Conservation (phyloP, 2,113 vertebrate species). For the Oxyruncus cristatus region DNA sequence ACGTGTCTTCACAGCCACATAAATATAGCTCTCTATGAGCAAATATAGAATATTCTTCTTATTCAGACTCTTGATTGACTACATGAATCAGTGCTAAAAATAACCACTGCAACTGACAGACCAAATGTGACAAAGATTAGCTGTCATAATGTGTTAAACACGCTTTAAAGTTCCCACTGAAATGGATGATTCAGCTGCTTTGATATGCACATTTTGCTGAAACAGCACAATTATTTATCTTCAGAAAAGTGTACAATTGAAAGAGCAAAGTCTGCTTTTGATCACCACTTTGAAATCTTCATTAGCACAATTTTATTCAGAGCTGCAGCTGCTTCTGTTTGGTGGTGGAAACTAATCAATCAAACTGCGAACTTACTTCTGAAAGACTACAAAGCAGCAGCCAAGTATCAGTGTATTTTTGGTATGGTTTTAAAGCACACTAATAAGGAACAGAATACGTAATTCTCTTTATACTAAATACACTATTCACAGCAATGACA, state of each 20-base stretch:
- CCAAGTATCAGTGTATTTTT: slow-evolving; percentile 55
- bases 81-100: slow-evolving; percentile 45
- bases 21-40: background rate
- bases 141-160: background rate
- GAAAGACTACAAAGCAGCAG: slow-evolving; percentile 47
- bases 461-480: slow-evolving; percentile 48
- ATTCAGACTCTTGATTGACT: background rate
- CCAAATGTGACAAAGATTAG: slow-evolving; percentile 42
- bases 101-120: background rate
- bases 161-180: background rate
- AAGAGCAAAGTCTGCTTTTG: slow-evolving; percentile 64
- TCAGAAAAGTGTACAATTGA: slow-evolving; percentile 56
- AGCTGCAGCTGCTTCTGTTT: slow-evolving; percentile 63
- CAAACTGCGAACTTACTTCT: slow-evolving; percentile 54
- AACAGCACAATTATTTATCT: slow-evolving; percentile 64
- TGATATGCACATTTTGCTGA: slow-evolving; percentile 68
- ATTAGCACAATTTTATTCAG: slow-evolving; percentile 64
- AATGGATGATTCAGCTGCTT: slow-evolving; percentile 57
- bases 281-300: slow-evolving; percentile 68
- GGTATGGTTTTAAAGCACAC: slow-evolving; percentile 25
- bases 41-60: slow-evolving; percentile 10
- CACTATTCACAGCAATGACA: slow-evolving; percentile 26
- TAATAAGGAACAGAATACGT: slow-evolving; percentile 37
- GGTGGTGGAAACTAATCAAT: slow-evolving; percentile 63
- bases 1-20: background rate